Evolutionary conservation across 2,113 vertebrate genomes (phyloP), one percentile per base, ranked within the genome.

Genomic region (Bothrops jararaca): DNA sequence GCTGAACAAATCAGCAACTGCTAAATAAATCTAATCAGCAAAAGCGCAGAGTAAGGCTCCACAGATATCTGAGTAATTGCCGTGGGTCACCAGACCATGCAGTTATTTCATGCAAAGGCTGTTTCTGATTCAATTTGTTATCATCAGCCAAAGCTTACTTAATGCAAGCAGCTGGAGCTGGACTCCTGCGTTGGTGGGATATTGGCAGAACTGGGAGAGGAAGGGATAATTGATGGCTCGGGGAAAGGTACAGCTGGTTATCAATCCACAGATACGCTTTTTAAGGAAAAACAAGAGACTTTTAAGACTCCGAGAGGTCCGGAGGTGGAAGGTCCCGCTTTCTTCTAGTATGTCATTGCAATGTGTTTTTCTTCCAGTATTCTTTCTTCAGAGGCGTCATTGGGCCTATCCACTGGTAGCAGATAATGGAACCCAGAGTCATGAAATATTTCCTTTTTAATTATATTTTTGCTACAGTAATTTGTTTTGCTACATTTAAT

Each of bases 211-310:
- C 74, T 23, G 48, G 87, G 53, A 10, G 53, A 34, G 87, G 9
- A 20, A 34, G 48, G 94, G 22, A 93, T 0, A 91, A 94, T 93
- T 91, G 95, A 94, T 86, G 94, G 93, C 93, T 91, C 91, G 60
- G 93, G 96, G 93, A 95, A 96, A 95, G 95, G 95, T 24, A 53
- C 57, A 18, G 94, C 95, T 96, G 95, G 85, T 89, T 91, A 91
- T 95, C 91, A 93, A 93, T 93, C 93, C 93, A 64, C 93, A 94
- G 90, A 94, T 93, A 90, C 60, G 80, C 94, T 96, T 93, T 96
- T 94, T 96, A 95, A 96, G 96, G 56, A 95, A 96, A 96, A 96
- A 92, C 94, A 96, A 94, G 60, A 94, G 80, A 42, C 18, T 22
- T 39, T 39, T 39, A 80, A 80, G 69, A 80, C 74, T 80, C 74